Evolutionary conservation across 2,888 invertebrate genomes (phyloP), one percentile per base, ranked within the genome.

Genomic region (Exephanes ischioxanthus): DNA sequence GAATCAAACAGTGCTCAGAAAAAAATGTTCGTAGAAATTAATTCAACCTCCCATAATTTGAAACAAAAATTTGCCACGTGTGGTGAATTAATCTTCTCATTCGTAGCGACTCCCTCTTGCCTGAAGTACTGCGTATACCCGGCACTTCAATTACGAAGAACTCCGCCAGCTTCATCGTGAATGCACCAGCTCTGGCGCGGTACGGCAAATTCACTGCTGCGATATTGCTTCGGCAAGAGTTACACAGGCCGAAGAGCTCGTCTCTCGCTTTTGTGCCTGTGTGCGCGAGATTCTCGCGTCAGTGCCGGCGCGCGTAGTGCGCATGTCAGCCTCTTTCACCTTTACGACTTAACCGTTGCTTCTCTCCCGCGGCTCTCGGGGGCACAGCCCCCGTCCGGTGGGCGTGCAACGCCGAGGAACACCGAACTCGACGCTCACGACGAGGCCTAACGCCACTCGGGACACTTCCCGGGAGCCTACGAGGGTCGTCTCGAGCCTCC

Each of bases 361-460:
- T 58, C 72, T 58, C 53, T 66, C 71, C 80, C 55, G 26, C 37
- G 58, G 75, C 77, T 80, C 76, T 80, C 83, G 80, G 79, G 58
- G 80, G 85, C 81, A 82, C 86, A 73, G 33, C 45, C 70, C 51
- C 78, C 45, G 45, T 48, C 14, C 14, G 70, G 72, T 78, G 70
- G 61, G 55, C 68, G 68, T 61, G 68, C 58, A 67, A 72, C 72
- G 83, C 73, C 58, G 53, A 71, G 45, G 19, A 63, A 78, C 14
- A 72, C 81, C 53, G 67, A 77, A 77, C 72, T 72, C 78, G 53
- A 63, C 67, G 58, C 79, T 83, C 79, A 79, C 80, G 83, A 83
- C 83, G 87, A 81, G 83, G 85, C 83, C 87, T 85, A 86, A 87
- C 85, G 83, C 85, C 85, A 87, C 87, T 86, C 79, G 26, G 70